A percentile compares a stretch with the other conserved stretches of the same genome.
phyloP scores from a whole-genome alignment of 2,888 invertebrate species.

The Kryphioiulus occultus region DNA sequence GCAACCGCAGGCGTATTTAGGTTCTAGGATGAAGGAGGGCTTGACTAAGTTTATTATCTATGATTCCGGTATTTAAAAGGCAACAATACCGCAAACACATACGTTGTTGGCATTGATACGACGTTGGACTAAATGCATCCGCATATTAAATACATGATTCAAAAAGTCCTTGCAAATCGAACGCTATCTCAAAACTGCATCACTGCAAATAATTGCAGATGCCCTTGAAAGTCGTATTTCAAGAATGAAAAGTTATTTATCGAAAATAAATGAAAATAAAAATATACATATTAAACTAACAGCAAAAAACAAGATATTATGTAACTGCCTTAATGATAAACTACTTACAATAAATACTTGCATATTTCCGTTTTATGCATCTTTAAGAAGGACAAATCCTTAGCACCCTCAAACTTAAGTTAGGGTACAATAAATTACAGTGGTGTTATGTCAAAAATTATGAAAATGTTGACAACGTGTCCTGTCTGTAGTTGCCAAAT shows the following conservation, averaged over 20 bases:
- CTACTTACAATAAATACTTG: no score
- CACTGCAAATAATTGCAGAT: background rate
- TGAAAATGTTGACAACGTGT: background rate
- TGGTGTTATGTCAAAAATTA: background rate
- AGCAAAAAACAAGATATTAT: no score
- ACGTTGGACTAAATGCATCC: background rate
- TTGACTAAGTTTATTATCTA: background rate
- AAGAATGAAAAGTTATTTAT: background rate
- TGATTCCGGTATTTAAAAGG: background rate
- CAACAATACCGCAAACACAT: background rate
- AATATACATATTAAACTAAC: no score
- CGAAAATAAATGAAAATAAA: background rate
- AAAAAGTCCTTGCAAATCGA: background rate
- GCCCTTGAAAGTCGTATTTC: background rate
- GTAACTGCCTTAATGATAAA: no score
- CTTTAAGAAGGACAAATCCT: no score
- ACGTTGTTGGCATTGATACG: background rate
- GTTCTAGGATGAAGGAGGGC: background rate
- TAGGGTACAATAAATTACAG: no score
- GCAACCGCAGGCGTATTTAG: background rate
- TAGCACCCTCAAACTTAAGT: no score
- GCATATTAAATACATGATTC: background rate
- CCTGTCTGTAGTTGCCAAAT: background rate
- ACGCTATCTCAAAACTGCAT: background rate
- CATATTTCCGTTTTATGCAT: no score